These are phyloP conservation scores for Cataglyphis hispanica DNA, from an alignment of 1,140 invertebrate species.

Conservation along the genomic window DNA sequence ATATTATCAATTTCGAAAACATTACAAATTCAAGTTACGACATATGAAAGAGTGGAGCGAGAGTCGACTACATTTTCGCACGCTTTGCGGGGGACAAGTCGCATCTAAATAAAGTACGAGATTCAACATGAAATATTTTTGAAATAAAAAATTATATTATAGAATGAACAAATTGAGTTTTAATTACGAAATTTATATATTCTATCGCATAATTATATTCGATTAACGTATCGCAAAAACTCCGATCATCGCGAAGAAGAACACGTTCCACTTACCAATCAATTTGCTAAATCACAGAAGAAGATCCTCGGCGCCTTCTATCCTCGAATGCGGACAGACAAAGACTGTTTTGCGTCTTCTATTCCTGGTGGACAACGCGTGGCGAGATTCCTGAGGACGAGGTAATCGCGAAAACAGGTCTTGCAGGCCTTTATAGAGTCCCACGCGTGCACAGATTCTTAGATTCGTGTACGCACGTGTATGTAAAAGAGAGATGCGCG, in stretches of 20 bases:
- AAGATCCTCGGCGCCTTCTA: neutral
- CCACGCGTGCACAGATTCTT: constrained; percentile 49
- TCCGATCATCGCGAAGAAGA: constrained; percentile 18
- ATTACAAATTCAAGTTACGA: neutral
- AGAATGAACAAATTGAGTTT: neutral
- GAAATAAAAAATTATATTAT: neutral
- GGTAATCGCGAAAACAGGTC: constrained; percentile 73
- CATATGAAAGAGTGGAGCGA: neutral
- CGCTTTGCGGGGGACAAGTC: neutral
- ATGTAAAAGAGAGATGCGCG: constrained; percentile 21
- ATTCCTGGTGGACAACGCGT: constrained; percentile 57
- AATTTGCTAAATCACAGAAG: constrained; percentile 20
- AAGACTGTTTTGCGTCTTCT: constrained; percentile 67
- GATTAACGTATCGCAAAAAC: neutral
- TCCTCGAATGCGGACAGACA: constrained; percentile 21
- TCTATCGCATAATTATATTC: neutral
- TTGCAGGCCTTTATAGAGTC: constrained; percentile 69
- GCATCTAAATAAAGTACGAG: neutral
- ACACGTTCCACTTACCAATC: constrained; percentile 40
- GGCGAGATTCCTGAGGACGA: constrained; percentile 61
- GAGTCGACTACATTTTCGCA: too few species aligned
- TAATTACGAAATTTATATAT: neutral
- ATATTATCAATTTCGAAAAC: neutral
- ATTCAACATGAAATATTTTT: neutral
- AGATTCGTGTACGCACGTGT: constrained; percentile 34